Conservation (phyloP, 2,797 vertebrate species). For the Ataeniobius toweri region DNA sequence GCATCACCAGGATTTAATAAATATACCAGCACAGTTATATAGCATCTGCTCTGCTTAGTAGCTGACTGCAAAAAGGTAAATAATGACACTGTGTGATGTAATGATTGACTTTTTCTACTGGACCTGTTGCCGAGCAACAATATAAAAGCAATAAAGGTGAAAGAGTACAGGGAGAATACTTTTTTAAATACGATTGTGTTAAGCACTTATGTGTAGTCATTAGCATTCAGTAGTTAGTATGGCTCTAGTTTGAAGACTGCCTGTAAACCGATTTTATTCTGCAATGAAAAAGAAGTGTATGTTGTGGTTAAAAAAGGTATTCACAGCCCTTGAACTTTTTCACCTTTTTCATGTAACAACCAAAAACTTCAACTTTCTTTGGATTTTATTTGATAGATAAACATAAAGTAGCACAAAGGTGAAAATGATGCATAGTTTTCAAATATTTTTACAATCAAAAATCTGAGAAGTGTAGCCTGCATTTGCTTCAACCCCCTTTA, state of each 20-base stretch:
- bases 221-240: background rate
- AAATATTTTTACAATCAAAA: too few species aligned
- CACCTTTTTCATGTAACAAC: background rate
- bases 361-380: background rate
- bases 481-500: too few species aligned
- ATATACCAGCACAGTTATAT: background rate
- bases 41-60: background rate
- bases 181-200: background rate
- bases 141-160: background rate
- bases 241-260: background rate
- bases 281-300: background rate
- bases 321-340: background rate
- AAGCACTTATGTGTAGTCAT: background rate
- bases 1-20: background rate
- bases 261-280: background rate
- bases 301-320: background rate
- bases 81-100: background rate
- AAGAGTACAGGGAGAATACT: background rate
- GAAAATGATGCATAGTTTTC: too few species aligned
- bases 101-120: background rate
- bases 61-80: background rate
- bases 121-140: constrained; percentile 3
- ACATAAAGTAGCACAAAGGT: background rate
- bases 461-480: too few species aligned
- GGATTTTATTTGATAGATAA: background rate